Percentiles rank a stretch among this genome's conserved stretches.
phyloP scores from a whole-genome alignment of 1,140 invertebrate species.

The Parasteatoda tepidariorum region DNA sequence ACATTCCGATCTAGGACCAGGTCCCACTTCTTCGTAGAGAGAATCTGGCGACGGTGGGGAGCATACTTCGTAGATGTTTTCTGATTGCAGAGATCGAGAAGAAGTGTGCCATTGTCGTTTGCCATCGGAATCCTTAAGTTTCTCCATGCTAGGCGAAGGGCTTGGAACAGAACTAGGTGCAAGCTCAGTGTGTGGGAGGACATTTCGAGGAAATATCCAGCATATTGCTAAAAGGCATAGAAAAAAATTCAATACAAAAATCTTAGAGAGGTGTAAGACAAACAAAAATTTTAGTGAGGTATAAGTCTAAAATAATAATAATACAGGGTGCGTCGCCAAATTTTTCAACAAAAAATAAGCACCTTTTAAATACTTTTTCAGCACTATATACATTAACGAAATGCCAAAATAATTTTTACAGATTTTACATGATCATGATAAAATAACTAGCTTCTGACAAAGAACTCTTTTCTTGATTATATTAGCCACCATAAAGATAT shows the following conservation, averaged over 20 bases:
- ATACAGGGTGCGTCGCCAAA: too few species aligned
- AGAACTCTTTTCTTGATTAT: too few species aligned
- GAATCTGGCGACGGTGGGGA: constrained; percentile 55
- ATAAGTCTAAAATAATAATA: not conserved
- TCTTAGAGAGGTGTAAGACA: not conserved
- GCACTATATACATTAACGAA: too few species aligned
- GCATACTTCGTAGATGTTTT: constrained; percentile 59
- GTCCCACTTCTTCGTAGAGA: constrained; percentile 53
- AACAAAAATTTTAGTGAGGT: not conserved
- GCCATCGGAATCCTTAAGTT: constrained; percentile 24
- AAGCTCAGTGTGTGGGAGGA: constrained; percentile 54
- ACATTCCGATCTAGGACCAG: constrained; percentile 23
- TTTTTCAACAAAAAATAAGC: too few species aligned
- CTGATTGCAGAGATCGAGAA: constrained; percentile 41
- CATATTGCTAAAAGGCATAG: constrained; percentile 9
- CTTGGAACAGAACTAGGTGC: constrained; percentile 54
- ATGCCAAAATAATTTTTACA: too few species aligned
- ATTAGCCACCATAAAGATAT: too few species aligned
- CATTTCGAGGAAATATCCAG: constrained; percentile 54
- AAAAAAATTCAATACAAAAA: not conserved
- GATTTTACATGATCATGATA: not conserved
- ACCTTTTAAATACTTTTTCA: too few species aligned
- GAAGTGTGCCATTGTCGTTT: constrained; percentile 50
- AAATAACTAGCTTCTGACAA: too few species aligned
- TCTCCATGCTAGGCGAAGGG: constrained; percentile 39